These are phyloP conservation scores for Montipora sp. DNA, from an alignment of 64 coral and sea anemone species.

Conservation along the genomic window DNA sequence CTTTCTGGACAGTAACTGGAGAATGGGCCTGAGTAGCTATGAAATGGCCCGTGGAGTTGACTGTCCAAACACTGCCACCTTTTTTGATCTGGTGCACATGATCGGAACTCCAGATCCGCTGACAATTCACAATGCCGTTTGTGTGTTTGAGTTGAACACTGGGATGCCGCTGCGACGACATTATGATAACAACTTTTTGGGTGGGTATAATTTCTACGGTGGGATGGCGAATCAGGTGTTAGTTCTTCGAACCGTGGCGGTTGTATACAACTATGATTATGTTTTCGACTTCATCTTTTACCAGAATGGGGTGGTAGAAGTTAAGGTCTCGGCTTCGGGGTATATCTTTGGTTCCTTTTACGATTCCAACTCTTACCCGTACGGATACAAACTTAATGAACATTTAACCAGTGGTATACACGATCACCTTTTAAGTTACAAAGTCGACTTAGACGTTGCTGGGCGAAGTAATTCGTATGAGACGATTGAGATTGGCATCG, in stretches of 20 bases:
- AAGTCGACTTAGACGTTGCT: slow-evolving; percentile 59
- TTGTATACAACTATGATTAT: slow-evolving; percentile 65
- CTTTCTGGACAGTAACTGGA: slow-evolving; percentile 50
- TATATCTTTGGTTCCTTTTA: slow-evolving; percentile 51
- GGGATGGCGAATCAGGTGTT: slow-evolving; percentile 66
- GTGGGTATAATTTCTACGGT: slow-evolving; percentile 81
- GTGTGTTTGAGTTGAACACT: slow-evolving; percentile 78
- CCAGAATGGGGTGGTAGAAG: slow-evolving; percentile 64
- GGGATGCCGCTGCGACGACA: slow-evolving; percentile 83
- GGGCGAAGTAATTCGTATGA: slow-evolving; percentile 60
- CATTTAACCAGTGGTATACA: slow-evolving; percentile 56
- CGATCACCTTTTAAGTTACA: slow-evolving; percentile 66
- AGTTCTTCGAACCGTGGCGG: slow-evolving; percentile 43
- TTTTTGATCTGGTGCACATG: slow-evolving; percentile 66
- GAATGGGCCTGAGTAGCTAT: slow-evolving; percentile 25
- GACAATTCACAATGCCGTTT: slow-evolving; percentile 72
- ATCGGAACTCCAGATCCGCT: slow-evolving; percentile 1
- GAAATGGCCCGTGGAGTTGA: slow-evolving; percentile 65
- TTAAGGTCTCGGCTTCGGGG: slow-evolving; percentile 54
- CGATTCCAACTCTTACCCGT: slow-evolving; percentile 9
- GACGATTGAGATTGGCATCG: slow-evolving; percentile 64
- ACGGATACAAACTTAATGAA: slow-evolving; percentile 31
- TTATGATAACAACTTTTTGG: slow-evolving; percentile 70
- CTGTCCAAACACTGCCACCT: slow-evolving; percentile 75
- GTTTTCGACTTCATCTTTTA: slow-evolving; percentile 62